phyloP scores from a whole-genome alignment of 2,888 invertebrate species.

The Melanchra persicariae region DNA sequence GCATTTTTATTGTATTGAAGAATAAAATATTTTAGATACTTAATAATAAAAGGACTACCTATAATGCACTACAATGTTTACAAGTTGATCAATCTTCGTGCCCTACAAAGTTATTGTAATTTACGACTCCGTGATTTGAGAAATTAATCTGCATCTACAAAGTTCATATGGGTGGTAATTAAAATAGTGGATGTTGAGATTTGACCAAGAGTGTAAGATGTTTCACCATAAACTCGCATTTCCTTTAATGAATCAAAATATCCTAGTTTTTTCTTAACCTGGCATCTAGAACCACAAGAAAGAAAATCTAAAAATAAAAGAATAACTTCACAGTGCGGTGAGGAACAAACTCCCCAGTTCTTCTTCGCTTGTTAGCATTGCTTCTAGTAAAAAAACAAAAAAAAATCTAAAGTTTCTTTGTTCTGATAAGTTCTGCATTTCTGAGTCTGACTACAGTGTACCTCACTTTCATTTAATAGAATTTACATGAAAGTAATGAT shows the following conservation, averaged over 20 bases:
- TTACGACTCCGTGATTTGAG: too few species aligned
- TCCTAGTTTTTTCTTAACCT: background rate
- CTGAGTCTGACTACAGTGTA: background rate
- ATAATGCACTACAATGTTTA: too few species aligned
- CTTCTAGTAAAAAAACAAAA: background rate
- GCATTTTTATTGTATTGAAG: background rate
- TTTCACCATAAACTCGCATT: background rate
- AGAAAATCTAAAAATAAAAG: constrained; percentile 1
- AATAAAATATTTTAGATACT: too few species aligned
- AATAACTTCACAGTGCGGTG: background rate
- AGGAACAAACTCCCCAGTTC: constrained; percentile 2
- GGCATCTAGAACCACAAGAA: background rate
- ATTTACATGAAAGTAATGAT: too few species aligned
- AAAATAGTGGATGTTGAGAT: too few species aligned
- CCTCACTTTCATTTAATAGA: background rate
- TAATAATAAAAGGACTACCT: too few species aligned
- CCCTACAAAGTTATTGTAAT: too few species aligned
- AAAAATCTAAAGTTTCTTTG: background rate
- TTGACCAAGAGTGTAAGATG: too few species aligned
- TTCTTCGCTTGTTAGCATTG: constrained; percentile 34
- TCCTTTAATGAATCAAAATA: background rate
- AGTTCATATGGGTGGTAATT: too few species aligned
- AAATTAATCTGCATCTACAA: too few species aligned
- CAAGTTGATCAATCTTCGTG: too few species aligned
- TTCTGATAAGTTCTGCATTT: background rate